phyloP scores from a whole-genome alignment of 2,113 vertebrate genomes.

The Typhlomys cinereus region DNA sequence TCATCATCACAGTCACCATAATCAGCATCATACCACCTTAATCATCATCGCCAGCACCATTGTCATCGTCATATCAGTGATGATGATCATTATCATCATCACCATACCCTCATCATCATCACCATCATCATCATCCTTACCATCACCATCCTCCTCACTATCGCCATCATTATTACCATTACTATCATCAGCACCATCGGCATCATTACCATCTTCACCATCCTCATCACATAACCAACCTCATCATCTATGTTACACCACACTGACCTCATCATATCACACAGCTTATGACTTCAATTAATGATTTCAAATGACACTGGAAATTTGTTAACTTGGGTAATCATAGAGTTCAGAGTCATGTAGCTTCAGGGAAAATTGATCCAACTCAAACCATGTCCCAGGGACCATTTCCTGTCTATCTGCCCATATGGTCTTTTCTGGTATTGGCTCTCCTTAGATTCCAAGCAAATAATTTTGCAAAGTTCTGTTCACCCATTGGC shows the following conservation, averaged over 20 bases:
- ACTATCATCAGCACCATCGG: too few species aligned
- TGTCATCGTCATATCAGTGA: too few species aligned
- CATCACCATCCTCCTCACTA: not conserved
- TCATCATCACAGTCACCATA: too few species aligned
- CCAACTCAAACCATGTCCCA: not conserved
- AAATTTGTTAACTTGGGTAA: not conserved
- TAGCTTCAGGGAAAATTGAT: not conserved
- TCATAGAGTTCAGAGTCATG: not conserved
- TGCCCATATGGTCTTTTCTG: not conserved
- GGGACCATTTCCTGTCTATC: not conserved
- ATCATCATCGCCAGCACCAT: too few species aligned
- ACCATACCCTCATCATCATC: too few species aligned
- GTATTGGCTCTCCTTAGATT: not conserved
- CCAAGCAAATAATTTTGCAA: fast-evolving
- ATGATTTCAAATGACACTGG: not conserved
- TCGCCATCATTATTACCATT: not conserved
- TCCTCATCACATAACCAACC: too few species aligned
- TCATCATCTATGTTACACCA: not conserved
- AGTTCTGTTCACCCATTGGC: not conserved
- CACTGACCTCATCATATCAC: not conserved
- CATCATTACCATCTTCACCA: not conserved
- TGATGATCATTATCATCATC: too few species aligned
- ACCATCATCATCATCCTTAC: too few species aligned
- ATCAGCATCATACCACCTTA: too few species aligned
- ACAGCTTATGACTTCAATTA: not conserved